A percentile compares a stretch with the other conserved stretches of the same genome.
phyloP scores from a whole-genome alignment of 2,797 vertebrate genomes.

The Labeo calbasu region DNA sequence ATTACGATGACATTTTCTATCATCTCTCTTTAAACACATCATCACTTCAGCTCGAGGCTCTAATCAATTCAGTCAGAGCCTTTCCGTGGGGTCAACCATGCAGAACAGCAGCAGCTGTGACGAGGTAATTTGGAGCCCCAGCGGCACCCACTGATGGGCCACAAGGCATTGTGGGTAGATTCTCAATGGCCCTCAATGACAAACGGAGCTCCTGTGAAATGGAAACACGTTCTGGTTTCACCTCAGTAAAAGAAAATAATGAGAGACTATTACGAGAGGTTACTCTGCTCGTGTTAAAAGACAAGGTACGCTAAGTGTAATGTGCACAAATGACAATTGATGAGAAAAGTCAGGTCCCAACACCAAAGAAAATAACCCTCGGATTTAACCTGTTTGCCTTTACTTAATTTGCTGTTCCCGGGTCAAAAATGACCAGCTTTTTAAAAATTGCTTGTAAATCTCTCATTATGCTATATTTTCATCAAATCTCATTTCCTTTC shows the following conservation, averaged over 20 bases:
- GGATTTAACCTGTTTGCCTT: background rate
- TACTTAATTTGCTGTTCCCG: background rate
- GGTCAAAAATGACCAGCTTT: background rate
- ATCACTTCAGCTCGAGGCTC: constrained; percentile 71
- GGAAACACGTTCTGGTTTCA: constrained; percentile 49
- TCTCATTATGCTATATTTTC: background rate
- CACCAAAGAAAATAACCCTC: background rate
- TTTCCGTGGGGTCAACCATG: constrained; percentile 60
- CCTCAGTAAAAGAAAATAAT: constrained; percentile 40
- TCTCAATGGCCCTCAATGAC: constrained; percentile 70
- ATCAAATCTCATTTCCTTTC: background rate
- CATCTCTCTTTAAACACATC: constrained; percentile 74
- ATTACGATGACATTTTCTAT: constrained; percentile 65
- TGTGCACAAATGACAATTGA: background rate
- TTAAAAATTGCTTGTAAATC: background rate
- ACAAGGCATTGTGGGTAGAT: constrained; percentile 76
- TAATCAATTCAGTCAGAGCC: constrained; percentile 73
- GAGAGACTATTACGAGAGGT: constrained; percentile 38
- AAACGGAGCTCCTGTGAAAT: constrained; percentile 27
- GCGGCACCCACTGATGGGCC: constrained; percentile 68
- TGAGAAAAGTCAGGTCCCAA: background rate
- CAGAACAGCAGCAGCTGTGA: constrained; percentile 75
- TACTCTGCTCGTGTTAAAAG: constrained; percentile 5
- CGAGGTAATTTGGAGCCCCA: constrained; percentile 72
- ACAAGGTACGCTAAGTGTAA: constrained; percentile 2